phyloP scores from a whole-genome alignment of 2,113 vertebrate genomes.

The Merops nubicus region DNA sequence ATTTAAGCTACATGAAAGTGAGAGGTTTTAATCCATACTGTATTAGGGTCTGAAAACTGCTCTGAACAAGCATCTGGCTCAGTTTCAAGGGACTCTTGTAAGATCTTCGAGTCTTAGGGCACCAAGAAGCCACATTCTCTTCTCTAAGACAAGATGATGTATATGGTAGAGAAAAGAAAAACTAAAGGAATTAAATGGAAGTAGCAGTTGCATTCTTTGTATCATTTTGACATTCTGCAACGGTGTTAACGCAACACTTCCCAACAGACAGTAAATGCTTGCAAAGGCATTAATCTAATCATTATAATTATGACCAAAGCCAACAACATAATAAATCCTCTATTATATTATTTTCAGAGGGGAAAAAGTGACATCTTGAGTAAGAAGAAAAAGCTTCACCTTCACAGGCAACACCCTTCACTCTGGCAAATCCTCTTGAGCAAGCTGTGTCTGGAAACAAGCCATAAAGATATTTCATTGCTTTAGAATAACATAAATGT shows the following conservation, averaged over 20 bases:
- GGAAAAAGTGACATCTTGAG: neutral
- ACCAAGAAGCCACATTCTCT: neutral
- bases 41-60: neutral
- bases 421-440: slow-evolving; percentile 78
- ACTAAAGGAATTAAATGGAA: neutral
- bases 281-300: neutral
- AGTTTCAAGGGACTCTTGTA: neutral
- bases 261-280: neutral
- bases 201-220: neutral
- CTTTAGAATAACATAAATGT: neutral
- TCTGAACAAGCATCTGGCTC: neutral
- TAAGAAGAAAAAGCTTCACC: slow-evolving; percentile 57
- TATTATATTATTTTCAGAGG: neutral
- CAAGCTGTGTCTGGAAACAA: slow-evolving; percentile 74
- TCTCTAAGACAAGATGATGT: neutral
- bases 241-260: neutral
- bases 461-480: neutral
- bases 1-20: neutral
- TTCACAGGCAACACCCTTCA: slow-evolving; percentile 79
- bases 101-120: neutral
- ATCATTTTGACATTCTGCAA: neutral
- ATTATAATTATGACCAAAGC: neutral
- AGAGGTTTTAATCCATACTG: neutral
- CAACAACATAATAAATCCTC: neutral
- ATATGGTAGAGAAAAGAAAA: neutral